These are phyloP conservation scores for Leptestheria dahalacensis DNA, from an alignment of 1,140 invertebrate genomes.

Conservation along the genomic window DNA sequence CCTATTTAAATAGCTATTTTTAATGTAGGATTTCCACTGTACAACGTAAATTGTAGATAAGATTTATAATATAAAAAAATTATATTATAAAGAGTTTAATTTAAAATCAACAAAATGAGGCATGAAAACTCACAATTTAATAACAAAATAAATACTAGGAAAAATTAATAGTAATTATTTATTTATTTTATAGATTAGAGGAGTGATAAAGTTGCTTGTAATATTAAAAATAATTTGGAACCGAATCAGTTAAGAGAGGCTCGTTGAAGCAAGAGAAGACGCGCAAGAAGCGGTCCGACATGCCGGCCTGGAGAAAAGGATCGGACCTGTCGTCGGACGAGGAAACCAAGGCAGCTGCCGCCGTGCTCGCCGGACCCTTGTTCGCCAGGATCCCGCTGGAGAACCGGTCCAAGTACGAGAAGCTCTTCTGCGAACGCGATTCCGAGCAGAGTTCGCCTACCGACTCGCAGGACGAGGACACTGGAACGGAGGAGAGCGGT, in stretches of 20 bases:
- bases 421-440: slow-evolving; percentile 29
- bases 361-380: slow-evolving; percentile 24
- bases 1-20: no score
- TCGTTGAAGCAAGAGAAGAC: neutral
- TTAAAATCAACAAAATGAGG: no score
- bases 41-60: no score
- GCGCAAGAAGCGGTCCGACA: neutral
- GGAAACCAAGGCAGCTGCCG: neutral
- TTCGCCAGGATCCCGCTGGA: slow-evolving; percentile 49
- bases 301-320: neutral
- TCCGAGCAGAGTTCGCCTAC: slow-evolving; percentile 23
- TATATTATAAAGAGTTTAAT: no score
- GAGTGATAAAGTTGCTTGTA: no score
- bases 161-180: neutral
- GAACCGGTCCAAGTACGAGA: slow-evolving; percentile 63
- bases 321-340: neutral
- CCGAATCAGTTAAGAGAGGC: neutral
- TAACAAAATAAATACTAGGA: no score
- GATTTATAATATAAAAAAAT: no score
- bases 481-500: slow-evolving; percentile 32
- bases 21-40: no score
- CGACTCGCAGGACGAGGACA: slow-evolving; percentile 39
- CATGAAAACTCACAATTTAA: no score
- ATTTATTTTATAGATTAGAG: neutral
- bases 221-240: no score